Evolutionary conservation across 1,140 invertebrate species (phyloP), one percentile per base, ranked within the genome.

Genomic region (Micrasema longulum): DNA sequence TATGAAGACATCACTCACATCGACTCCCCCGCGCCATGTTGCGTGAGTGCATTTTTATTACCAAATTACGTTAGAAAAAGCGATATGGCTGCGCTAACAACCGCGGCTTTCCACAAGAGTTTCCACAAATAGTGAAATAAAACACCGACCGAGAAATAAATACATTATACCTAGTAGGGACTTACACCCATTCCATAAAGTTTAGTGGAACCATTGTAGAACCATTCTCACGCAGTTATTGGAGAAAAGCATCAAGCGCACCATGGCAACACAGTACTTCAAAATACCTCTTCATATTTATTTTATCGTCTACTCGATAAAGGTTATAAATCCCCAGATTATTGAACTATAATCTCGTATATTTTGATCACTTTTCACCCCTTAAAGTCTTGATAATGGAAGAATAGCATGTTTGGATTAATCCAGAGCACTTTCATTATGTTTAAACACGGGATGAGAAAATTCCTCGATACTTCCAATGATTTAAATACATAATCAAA

Each of bases 31-130:
- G 16, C 55, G 38, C 57, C 57, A 41, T 43, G 22, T 62, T 62
- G 57, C 57, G 60, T 45, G 60, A 64, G 60, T 64, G 60, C 60
- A 64, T 64, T 64, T 64, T 64, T 64, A 64, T 64, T 45, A 64
- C 41, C 60, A 22, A 64, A 64, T 64, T 64, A 64, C 45, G 38
- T n/a, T n/a, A 12, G 60, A 64, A 47, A 62, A 47, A 16, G 23
- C 60, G 43, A 64, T 64, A 64, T 64, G 43, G 60, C 60, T 9
- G n/a, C 23, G 60, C 60, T 31, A 47, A 60, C 55, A 60, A 64
- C 41, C 45, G 60, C 9, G 38, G 60, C 43, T 64, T 64, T 60
- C 43, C 43, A 9, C 43, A 7, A 45, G 41, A 64, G 2, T 64
- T 60, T 60, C 55, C 35, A 41, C 36, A 47, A 47, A 64, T 64